These are phyloP conservation scores for Dicrurus megarhynchus DNA, from an alignment of 2,113 vertebrate genomes.

Conservation along the genomic window DNA sequence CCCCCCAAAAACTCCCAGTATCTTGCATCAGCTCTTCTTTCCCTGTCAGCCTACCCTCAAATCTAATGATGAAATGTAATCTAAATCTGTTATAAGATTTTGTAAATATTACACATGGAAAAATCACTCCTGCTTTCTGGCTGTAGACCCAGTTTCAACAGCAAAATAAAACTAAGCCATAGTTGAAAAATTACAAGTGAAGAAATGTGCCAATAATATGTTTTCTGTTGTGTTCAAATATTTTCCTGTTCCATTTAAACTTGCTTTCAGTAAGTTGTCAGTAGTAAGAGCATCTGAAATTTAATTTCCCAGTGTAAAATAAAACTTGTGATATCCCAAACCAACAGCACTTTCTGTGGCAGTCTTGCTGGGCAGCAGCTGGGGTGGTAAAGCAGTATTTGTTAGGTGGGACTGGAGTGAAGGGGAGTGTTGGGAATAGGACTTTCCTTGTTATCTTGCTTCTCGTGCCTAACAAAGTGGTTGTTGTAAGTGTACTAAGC, in stretches of 20 bases:
- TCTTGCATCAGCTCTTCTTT: neutral
- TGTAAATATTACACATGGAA: neutral
- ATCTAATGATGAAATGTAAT: neutral
- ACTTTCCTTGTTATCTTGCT: neutral
- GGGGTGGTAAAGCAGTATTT: neutral
- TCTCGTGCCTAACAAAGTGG: slow-evolving; percentile 19
- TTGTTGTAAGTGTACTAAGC: slow-evolving; percentile 31
- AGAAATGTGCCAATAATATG: neutral
- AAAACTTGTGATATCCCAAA: neutral
- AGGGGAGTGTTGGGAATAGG: neutral
- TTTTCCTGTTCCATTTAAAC: neutral
- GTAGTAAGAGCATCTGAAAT: neutral
- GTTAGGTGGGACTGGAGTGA: neutral
- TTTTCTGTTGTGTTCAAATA: neutral
- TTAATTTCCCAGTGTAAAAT: neutral
- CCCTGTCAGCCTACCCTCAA: neutral
- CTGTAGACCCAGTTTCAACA: neutral
- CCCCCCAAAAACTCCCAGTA: rapidly evolving
- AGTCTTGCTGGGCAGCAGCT: neutral
- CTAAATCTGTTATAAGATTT: neutral
- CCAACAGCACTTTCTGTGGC: neutral
- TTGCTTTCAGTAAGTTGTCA: neutral
- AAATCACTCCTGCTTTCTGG: neutral
- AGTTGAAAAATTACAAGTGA: neutral
- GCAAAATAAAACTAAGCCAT: neutral